Conservation (phyloP, 1,140 invertebrate genomes). For the Ridgeia piscesae region DNA sequence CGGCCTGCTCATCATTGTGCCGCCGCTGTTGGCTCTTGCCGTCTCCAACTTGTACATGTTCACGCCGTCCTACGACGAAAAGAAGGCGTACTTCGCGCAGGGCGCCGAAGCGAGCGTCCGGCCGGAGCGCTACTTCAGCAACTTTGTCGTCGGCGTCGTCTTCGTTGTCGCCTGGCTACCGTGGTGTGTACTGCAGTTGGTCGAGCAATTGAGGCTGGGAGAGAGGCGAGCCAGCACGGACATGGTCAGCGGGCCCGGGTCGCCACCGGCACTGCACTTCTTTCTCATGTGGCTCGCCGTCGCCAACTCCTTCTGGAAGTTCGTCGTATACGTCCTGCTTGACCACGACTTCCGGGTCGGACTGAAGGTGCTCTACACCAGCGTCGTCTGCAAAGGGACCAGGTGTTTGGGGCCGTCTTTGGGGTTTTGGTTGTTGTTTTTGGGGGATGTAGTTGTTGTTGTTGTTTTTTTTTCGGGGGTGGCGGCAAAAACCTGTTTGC, state of each 20-base stretch:
- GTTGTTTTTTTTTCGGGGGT: no score
- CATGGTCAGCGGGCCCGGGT: conserved; percentile 64
- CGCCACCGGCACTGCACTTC: conserved; percentile 84
- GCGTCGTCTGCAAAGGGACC: conserved; percentile 7
- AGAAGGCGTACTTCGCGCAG: conserved; percentile 68
- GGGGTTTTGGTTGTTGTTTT: neutral
- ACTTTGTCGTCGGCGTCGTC: conserved; percentile 83
- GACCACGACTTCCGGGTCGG: conserved; percentile 88
- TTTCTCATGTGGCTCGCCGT: conserved; percentile 90
- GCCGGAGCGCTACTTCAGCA: conserved; percentile 78
- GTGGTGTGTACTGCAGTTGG: conserved; percentile 75
- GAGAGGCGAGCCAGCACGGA: conserved; percentile 63
- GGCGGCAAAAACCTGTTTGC: no score
- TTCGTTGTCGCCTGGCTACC: conserved; percentile 94
- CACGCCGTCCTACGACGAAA: conserved; percentile 73
- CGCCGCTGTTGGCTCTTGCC: conserved; percentile 87
- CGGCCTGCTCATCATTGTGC: conserved; percentile 84
- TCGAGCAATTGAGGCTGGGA: conserved; percentile 52
- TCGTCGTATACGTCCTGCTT: conserved; percentile 81
- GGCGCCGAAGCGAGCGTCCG: conserved; percentile 64
- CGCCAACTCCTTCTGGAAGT: conserved; percentile 92
- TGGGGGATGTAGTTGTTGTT: neutral
- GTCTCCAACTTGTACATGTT: conserved; percentile 94
- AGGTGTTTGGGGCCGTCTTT: neutral
- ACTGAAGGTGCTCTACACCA: conserved; percentile 75